Base-by-base conservation (phyloP, 1,140 invertebrate species). In the Pseudomyrmex gracilis region DNA sequence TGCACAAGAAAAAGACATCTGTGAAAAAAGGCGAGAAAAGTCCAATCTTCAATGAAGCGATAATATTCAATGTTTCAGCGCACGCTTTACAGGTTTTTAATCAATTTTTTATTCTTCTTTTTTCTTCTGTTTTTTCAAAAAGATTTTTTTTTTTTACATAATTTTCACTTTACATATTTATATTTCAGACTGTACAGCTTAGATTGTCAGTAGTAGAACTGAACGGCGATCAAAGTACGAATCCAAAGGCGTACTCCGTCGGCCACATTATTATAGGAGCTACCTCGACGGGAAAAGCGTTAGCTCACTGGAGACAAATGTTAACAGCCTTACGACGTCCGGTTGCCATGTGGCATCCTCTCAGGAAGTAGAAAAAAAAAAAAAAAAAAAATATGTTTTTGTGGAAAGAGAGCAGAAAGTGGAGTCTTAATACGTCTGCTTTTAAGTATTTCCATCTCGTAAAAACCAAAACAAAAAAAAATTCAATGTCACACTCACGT, bases 241-340 rank as follows among this genome's bases (percentile, higher is more conserved):
- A 94, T 63, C 85, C 94, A 1, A 95, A 95, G 47, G 94, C 95
- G 0, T 93, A 94, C 66, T 94, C 96, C 0, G 94, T 97, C 43
- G 97, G 97, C 1, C 97, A 97, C 91, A 96, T 98, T 24, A 96
- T 97, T 47, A 95, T 97, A 2, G 96, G 97, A 15, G 95, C 95
- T 45, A 95, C 96, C 83, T 95, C 96, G 1, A 94, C 94, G 2
- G 97, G 97, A 51, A 96, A 96, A 89, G 95, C 97, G 0, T 90
- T 97, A n/a, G 95, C 95, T 63, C 97, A 98, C 90, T 98, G 97
- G 97, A 96, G 96, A 87, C 97, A 98, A 93, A 98, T 98, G 97
- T 94, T 98, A 80, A 95, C 96, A n/a, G 96, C 97, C 20, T 95
- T 97, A 58, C 95, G 97, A 78, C 97, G 97, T 91, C 97, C 97